phyloP scores from a whole-genome alignment of 1,140 invertebrate species.

The Dendrolimus punctatus region DNA sequence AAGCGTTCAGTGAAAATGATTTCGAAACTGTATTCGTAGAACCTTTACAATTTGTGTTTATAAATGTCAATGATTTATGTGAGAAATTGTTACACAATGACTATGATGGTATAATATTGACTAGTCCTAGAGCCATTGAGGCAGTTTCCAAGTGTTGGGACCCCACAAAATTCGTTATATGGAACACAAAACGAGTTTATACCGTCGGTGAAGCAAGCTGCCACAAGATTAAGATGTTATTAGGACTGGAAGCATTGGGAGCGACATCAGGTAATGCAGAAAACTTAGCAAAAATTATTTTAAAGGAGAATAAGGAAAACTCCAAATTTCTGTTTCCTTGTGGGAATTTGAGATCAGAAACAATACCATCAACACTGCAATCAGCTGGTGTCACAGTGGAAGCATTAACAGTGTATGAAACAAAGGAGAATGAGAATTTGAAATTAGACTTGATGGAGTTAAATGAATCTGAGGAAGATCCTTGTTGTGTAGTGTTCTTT shows the following conservation, averaged over 20 bases:
- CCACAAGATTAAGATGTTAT: constrained; percentile 50
- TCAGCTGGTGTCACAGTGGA: constrained; percentile 59
- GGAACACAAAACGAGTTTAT: constrained; percentile 69
- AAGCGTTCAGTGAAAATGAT: constrained; percentile 52
- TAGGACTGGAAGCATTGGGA: constrained; percentile 68
- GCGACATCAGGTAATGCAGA: constrained; percentile 68
- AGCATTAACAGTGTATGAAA: constrained; percentile 71
- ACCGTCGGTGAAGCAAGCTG: constrained; percentile 69
- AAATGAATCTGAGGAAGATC: constrained; percentile 34
- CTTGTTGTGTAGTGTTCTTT: constrained; percentile 71
- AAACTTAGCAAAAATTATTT: constrained; percentile 63
- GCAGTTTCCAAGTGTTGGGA: constrained; percentile 61
- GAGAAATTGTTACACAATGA: constrained; percentile 50
- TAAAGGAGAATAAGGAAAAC: constrained; percentile 45
- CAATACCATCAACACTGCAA: constrained; percentile 54
- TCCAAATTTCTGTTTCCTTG: constrained; percentile 69
- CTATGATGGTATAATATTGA: constrained; percentile 72
- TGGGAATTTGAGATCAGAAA: constrained; percentile 70
- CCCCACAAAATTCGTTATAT: constrained; percentile 56
- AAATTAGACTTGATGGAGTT: constrained; percentile 53
- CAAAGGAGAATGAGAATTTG: constrained; percentile 65
- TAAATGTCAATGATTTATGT: constrained; percentile 51
- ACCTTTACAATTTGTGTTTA: constrained; percentile 67
- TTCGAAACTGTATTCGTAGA: constrained; percentile 70
- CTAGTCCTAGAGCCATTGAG: constrained; percentile 70